Base-by-base conservation (phyloP, 2,888 invertebrate genomes). In the Eumerus sabulonum region DNA sequence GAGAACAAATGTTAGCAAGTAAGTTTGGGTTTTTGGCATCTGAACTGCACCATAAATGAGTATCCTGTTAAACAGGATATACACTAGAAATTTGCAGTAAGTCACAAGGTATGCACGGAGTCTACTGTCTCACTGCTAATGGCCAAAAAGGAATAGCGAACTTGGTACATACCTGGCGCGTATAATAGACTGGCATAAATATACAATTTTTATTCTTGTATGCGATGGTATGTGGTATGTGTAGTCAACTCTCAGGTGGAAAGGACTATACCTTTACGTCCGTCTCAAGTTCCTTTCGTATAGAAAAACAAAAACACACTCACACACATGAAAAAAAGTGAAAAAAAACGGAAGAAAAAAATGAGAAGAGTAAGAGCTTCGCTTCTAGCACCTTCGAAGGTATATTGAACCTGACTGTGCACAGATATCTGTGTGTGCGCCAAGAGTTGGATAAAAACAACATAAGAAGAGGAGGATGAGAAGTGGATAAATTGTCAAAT, bases 331-430 rank as follows among this genome's bases (percentile, higher is more conserved):
- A 60, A 71, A 16, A 38, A 9, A 35, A 62, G 36, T 38, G 13
- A 42, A 18, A 36, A 54, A 16, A 54, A 48, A 51, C 17, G 16
- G 42, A 54, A 14, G 45, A 64, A 50, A 44, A 57, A 66, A 56
- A 67, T 56, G 64, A 76, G 42, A 42, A 56, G 57, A 27, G 13
- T 14, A 72, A 67, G 77, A 67, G 72, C 56, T 72, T 66, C 60
- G 56, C 57, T 12, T 74, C 27, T 77, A 77, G 77, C 77, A 72
- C 77, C 77, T 77, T 77, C 77, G 57, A 77, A 77, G 72, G 77
- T 77, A 63, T 77, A 72, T 77, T 77, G 77, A 77, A 77, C 77
- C 77, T 72, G 72, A 27, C 27, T 47, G 9, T 27, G 27, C 27
- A 27, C 27, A 27, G 27, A 27, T 27, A 27, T 7, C 27, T 27